Conservation (phyloP, 2,888 invertebrate species). For the Catocala fraxini region DNA sequence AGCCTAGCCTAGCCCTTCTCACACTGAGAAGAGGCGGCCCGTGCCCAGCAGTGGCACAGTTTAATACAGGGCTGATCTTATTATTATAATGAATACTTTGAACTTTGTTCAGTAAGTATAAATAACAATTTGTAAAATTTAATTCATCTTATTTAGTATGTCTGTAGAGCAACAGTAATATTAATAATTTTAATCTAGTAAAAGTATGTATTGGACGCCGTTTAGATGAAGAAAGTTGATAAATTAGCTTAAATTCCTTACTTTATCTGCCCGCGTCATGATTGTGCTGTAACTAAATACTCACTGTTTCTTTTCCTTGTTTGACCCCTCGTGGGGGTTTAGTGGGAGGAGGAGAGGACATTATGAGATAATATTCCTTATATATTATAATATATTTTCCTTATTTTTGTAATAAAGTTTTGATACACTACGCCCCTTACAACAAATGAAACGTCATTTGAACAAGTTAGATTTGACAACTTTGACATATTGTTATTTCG, state of each 20-base stretch:
- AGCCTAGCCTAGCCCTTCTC: no score
- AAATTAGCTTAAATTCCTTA: slow-evolving; percentile 28
- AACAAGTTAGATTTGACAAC: slow-evolving; percentile 8
- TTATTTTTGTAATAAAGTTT: slow-evolving; percentile 28
- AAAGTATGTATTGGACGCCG: not conserved
- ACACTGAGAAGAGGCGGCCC: no score
- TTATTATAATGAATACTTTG: no score
- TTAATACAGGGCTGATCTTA: no score
- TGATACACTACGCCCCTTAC: slow-evolving; percentile 28
- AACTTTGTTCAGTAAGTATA: no score
- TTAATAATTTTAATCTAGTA: not conserved
- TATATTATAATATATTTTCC: slow-evolving; percentile 26
- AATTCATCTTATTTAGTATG: no score
- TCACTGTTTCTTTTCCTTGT: slow-evolving; percentile 95
- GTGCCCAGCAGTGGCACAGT: no score
- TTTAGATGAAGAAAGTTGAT: not conserved
- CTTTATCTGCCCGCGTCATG: slow-evolving; percentile 39
- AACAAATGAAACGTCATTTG: slow-evolving; percentile 2
- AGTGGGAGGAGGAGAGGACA: slow-evolving; percentile 91
- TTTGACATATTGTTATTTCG: not conserved
- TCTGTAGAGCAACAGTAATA: not conserved
- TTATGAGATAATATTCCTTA: slow-evolving; percentile 50
- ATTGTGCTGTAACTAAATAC: slow-evolving; percentile 43
- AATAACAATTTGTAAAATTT: no score
- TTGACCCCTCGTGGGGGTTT: slow-evolving; percentile 96